These are phyloP conservation scores for Nylanderia fulva DNA, from an alignment of 1,140 invertebrate species.

Conservation along the genomic window DNA sequence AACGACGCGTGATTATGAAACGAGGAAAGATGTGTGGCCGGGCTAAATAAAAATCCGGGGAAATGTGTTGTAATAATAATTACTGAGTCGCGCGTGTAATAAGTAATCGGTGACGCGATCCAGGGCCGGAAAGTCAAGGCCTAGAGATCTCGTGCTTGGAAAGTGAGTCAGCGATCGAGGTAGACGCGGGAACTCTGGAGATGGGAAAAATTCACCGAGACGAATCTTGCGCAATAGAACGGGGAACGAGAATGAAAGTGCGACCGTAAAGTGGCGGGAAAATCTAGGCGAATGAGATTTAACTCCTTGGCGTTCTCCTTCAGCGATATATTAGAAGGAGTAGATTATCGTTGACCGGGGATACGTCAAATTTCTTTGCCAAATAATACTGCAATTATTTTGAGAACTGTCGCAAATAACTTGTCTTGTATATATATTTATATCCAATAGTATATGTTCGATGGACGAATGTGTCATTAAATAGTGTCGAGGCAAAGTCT, in stretches of 20 bases:
- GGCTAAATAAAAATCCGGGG: background rate
- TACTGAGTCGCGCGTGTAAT: background rate
- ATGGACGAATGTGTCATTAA: background rate
- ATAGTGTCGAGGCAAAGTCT: background rate
- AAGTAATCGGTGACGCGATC: background rate
- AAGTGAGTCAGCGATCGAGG: conserved; percentile 37
- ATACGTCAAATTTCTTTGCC: conserved; percentile 9
- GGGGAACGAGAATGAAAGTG: conserved; percentile 46
- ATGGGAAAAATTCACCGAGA: conserved; percentile 39
- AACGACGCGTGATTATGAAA: conserved; percentile 15
- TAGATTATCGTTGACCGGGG: background rate
- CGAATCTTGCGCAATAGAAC: conserved; percentile 26
- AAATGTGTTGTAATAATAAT: conserved; percentile 6
- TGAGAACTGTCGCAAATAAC: conserved; percentile 1
- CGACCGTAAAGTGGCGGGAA: background rate
- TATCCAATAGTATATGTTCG: background rate
- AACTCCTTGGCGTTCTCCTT: background rate
- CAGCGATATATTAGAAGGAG: background rate
- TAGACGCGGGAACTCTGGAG: background rate
- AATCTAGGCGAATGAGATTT: conserved; percentile 32
- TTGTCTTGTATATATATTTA: background rate
- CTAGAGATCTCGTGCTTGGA: conserved; percentile 16
- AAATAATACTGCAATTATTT: conserved; percentile 32
- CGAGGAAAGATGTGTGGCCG: background rate
- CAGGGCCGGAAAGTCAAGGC: conserved; percentile 43